Conservation (phyloP, 2,888 invertebrate genomes). For the Chloroclysta siterata region DNA sequence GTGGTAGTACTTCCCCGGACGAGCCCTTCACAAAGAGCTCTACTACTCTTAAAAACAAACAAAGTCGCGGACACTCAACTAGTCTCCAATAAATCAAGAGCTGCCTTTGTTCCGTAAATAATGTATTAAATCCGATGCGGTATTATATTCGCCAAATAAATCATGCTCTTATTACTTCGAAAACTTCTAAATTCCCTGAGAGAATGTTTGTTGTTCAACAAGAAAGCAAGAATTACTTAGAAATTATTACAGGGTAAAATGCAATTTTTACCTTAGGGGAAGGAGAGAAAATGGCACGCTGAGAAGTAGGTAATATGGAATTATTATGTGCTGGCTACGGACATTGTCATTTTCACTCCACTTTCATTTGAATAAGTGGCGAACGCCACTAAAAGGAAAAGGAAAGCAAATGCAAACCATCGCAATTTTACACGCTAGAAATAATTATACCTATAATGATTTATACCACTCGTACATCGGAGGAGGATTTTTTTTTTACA, state of each 20-base stretch:
- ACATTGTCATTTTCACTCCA: conserved; percentile 9
- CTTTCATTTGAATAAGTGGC: conserved; percentile 14
- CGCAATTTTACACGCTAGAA: not conserved
- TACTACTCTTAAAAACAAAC: no score
- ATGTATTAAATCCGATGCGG: conserved; percentile 35
- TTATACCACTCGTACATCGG: no score
- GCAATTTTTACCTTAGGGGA: conserved; percentile 35
- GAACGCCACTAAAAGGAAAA: not conserved
- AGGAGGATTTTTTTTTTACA: no score
- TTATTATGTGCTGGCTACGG: conserved; percentile 20
- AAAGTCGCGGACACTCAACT: no score
- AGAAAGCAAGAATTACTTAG: conserved; percentile 39
- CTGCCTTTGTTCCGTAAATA: conserved; percentile 27
- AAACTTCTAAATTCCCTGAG: conserved; percentile 24
- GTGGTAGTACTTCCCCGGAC: no score
- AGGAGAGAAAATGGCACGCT: conserved; percentile 33
- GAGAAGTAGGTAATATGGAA: conserved; percentile 33
- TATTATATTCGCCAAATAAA: conserved; percentile 41
- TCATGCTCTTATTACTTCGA: conserved; percentile 30
- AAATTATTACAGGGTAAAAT: conserved; percentile 41
- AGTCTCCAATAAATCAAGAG: conserved; percentile 26
- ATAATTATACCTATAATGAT: not conserved
- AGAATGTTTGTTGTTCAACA: conserved; percentile 24
- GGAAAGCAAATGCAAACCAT: not conserved
- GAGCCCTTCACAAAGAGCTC: no score